These are phyloP conservation scores for Poecilobothrus nobilitatus DNA, from an alignment of 2,888 invertebrate genomes.

Conservation along the genomic window DNA sequence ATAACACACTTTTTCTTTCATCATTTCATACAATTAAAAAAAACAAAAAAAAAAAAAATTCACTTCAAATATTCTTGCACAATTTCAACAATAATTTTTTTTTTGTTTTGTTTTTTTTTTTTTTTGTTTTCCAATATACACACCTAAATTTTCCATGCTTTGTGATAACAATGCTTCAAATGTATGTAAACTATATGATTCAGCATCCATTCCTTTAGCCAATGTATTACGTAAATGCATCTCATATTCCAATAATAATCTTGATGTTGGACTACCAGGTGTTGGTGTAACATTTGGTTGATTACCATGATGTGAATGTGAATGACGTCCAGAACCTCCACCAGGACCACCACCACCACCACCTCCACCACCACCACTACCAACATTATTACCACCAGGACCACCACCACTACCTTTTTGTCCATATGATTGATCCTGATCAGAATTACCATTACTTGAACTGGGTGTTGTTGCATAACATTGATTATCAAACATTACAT, in stretches of 20 bases:
- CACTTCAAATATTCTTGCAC: too few species aligned
- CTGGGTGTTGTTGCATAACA: slow-evolving; percentile 92
- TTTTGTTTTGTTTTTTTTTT: not conserved
- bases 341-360: slow-evolving; percentile 15
- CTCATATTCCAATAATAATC: slow-evolving; percentile 82
- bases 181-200: slow-evolving; percentile 87
- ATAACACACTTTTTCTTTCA: too few species aligned
- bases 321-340: slow-evolving; percentile 43
- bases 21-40: too few species aligned
- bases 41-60: too few species aligned
- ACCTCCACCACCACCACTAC: slow-evolving; percentile 20
- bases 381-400: slow-evolving; percentile 30
- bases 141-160: slow-evolving; percentile 91
- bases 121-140: slow-evolving; percentile 22
- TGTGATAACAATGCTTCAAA: slow-evolving; percentile 87
- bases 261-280: slow-evolving; percentile 74
- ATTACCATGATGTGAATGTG: slow-evolving; percentile 54
- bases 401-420: slow-evolving; percentile 43
- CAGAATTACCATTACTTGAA: slow-evolving; percentile 86
- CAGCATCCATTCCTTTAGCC: slow-evolving; percentile 91
- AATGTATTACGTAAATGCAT: slow-evolving; percentile 87
- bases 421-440: slow-evolving; percentile 66
- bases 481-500: slow-evolving; percentile 89
- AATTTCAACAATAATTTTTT: slow-evolving; percentile 8
- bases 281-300: slow-evolving; percentile 65